A percentile compares a stretch with the other conserved stretches of the same genome.
Conservation (phyloP, 2,888 invertebrate genomes). For the Baccha elongata region DNA sequence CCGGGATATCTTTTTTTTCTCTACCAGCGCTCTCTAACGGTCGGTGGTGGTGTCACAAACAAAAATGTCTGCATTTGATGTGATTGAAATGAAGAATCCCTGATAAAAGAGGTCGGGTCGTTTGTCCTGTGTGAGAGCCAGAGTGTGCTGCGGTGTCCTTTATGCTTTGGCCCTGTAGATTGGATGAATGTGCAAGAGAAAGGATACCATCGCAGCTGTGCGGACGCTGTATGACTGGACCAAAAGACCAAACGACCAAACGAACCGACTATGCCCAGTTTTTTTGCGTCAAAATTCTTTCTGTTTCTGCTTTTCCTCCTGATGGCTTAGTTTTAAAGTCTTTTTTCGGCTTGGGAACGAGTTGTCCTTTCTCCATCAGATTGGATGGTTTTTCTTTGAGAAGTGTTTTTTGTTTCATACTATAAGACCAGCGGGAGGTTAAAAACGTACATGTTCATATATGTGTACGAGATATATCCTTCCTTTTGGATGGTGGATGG, state of each 20-base stretch:
- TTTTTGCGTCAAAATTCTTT: slow-evolving; percentile 39
- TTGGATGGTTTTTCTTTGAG: slow-evolving; percentile 56
- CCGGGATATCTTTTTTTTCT: slow-evolving; percentile 27
- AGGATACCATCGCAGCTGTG: slow-evolving; percentile 53
- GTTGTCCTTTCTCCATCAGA: slow-evolving; percentile 58
- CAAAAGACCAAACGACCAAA: slow-evolving; percentile 17
- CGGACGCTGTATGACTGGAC: slow-evolving; percentile 32
- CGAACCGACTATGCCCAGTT: slow-evolving; percentile 17
- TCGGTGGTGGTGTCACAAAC: slow-evolving; percentile 73
- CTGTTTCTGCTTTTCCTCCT: slow-evolving; percentile 56
- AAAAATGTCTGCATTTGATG: slow-evolving; percentile 77
- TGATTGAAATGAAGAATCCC: slow-evolving; percentile 77
- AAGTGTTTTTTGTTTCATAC: slow-evolving; percentile 38
- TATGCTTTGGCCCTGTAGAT: slow-evolving; percentile 57
- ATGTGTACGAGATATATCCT: slow-evolving; percentile 38
- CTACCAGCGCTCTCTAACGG: slow-evolving; percentile 60
- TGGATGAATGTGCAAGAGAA: slow-evolving; percentile 71
- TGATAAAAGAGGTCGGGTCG: slow-evolving; percentile 76
- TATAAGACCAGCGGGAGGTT: slow-evolving; percentile 29
- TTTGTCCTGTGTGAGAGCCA: slow-evolving; percentile 72
- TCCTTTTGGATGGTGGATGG: slow-evolving; percentile 53
- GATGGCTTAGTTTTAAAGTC: slow-evolving; percentile 47
- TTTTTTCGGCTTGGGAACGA: slow-evolving; percentile 31
- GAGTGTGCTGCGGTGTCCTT: slow-evolving; percentile 58
- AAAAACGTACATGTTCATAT: background rate